phyloP scores from a whole-genome alignment of 1,140 invertebrate species.

The Leptinotarsa defecta region DNA sequence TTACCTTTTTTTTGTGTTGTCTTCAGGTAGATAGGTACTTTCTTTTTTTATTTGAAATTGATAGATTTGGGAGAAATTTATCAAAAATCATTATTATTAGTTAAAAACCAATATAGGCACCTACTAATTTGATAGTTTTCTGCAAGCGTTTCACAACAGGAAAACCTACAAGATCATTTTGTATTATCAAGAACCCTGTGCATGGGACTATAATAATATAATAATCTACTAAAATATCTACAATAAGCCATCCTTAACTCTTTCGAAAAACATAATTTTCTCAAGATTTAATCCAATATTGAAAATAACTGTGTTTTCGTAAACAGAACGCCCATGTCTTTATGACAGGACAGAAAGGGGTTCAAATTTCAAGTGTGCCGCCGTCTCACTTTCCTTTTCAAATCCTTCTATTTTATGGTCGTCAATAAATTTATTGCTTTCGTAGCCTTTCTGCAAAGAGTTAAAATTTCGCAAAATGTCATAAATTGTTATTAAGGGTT shows the following conservation, averaged over 20 bases:
- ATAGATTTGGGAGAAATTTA: no score
- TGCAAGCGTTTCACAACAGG: no score
- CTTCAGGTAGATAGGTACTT: no score
- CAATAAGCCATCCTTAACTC: background rate
- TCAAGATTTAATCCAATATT: background rate
- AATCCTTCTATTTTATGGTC: background rate
- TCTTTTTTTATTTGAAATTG: no score
- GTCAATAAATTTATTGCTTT: background rate
- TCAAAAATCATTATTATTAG: no score
- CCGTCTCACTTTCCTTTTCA: background rate
- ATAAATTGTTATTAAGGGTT: background rate
- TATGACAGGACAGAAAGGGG: background rate
- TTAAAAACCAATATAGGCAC: no score
- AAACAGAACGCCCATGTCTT: background rate
- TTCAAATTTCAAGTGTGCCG: background rate
- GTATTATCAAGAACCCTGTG: no score
- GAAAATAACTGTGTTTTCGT: background rate
- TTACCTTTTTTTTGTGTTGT: no score
- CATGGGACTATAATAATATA: background rate
- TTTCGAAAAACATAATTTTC: background rate
- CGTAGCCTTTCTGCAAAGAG: background rate
- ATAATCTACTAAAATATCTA: background rate
- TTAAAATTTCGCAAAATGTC: slow-evolving; percentile 2
- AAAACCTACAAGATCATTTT: no score
- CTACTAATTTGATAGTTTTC: no score